Conservation (phyloP, 2,888 invertebrate species). For the Tiliacea citrago region DNA sequence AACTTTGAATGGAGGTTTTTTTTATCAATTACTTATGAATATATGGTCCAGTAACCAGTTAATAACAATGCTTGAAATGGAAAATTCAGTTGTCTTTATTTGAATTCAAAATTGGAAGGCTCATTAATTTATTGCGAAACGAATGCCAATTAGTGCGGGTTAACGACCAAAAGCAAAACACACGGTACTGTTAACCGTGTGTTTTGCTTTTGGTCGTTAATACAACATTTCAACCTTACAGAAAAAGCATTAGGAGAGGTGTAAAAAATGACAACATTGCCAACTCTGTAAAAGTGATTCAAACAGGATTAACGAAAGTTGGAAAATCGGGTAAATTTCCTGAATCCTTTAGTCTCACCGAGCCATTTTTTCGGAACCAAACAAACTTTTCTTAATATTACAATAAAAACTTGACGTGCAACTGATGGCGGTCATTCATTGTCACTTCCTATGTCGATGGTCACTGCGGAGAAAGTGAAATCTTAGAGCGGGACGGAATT, state of each 20-base stretch:
- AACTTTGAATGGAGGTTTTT: no score
- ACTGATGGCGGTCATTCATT: constrained; percentile 66
- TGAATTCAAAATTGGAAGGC: not conserved
- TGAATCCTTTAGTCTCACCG: not conserved
- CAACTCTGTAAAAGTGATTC: not conserved
- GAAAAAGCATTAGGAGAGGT: not conserved
- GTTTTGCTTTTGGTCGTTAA: not conserved
- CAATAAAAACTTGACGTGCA: constrained; percentile 46
- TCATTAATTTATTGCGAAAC: not conserved
- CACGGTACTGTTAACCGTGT: no score
- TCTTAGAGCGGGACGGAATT: constrained; percentile 62
- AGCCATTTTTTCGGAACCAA: not conserved
- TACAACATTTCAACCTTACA: not conserved
- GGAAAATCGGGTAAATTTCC: not conserved
- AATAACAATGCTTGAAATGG: no score
- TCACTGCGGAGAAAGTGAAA: constrained; percentile 72
- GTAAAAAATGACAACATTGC: not conserved
- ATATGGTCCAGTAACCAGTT: not conserved
- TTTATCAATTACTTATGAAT: not conserved
- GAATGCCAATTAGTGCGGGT: not conserved
- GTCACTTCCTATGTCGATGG: constrained; percentile 67
- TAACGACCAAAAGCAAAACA: no score
- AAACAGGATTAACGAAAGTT: not conserved
- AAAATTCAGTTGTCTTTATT: not conserved
- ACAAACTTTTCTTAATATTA: not conserved